These are phyloP conservation scores for Drosophila orosa DNA, from an alignment of 1,140 invertebrate species.

Conservation along the genomic window DNA sequence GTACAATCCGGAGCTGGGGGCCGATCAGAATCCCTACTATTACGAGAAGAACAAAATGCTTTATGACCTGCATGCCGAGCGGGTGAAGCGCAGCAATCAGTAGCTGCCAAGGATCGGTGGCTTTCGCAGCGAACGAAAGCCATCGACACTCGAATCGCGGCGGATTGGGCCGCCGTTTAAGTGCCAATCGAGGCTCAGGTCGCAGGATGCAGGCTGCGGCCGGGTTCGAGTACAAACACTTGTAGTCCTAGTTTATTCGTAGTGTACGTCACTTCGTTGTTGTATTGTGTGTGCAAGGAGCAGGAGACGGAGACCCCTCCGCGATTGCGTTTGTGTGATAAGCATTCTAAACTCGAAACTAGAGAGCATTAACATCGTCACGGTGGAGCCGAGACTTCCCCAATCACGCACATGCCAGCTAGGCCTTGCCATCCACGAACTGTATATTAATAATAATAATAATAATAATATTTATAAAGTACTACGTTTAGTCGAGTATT, in stretches of 20 bases:
- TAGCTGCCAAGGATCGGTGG: constrained; percentile 16
- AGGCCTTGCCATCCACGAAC: not conserved
- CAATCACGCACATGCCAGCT: constrained; percentile 25
- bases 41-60: constrained; percentile 82
- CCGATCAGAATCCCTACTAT: constrained; percentile 78
- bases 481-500: constrained; percentile 2
- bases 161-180: constrained; percentile 4
- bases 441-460: constrained; percentile 18
- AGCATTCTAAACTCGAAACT: constrained; percentile 24
- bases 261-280: not conserved
- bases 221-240: not conserved
- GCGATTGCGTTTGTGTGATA: constrained; percentile 33
- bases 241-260: constrained; percentile 15
- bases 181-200: constrained; percentile 33
- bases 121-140: not conserved
- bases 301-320: not conserved
- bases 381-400: constrained; percentile 12
- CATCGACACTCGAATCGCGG: constrained; percentile 12
- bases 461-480: constrained; percentile 14
- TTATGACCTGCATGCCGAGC: constrained; percentile 78
- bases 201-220: not conserved
- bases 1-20: constrained; percentile 76
- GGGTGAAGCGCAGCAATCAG: constrained; percentile 65
- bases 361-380: constrained; percentile 25
- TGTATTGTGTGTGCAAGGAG: constrained; percentile 9